Base-by-base conservation (phyloP, 1,140 invertebrate species). In the Aphelinus atriplicis region DNA sequence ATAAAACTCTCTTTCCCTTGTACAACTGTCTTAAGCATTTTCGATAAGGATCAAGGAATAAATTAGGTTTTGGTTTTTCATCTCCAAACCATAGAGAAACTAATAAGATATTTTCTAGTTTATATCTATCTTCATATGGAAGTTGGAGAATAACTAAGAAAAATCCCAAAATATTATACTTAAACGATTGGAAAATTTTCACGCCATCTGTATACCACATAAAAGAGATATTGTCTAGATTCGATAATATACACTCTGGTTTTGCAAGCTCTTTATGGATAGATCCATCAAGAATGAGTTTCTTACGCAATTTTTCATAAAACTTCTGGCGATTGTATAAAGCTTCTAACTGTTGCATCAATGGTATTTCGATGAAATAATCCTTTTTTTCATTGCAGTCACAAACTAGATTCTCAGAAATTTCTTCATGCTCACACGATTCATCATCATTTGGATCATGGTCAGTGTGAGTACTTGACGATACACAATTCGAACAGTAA, bases 181-280 rank as follows among this genome's bases (percentile, higher is more conserved):
- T 68, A 0, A 7, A 56, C 0, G 65, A 68, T 46, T 68, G 56
- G 46, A 68, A 68, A 57, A 68, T 68, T 55, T 6, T 56, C 7
- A 68, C 65, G 0, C 53, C 43, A 10, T 68, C 65, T n/a, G 65
- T 68, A n/a, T 62, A 72, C 70, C 70, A 64, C 51, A 53, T 51
- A 5, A 64, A 72, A 10, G 70, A 63, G 42, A 72, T 45, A 53
- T 58, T 50, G 4, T 9, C 45, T 45, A 7, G 1, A n/a, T 55
- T 46, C 42, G 47, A 10, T 3, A 63, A 56, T 10, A 42, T 71
- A 50, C 61, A 48, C 1, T 53, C 45, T 46, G 10, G 0, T 7
- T 26, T 46, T 42, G 7, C 2, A 1, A 60, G 10, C 47, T 72
- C 43, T 45, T 56, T 61, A n/a, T 64, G 64, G 45, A 72, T 10